Conservation (phyloP, 2,113 vertebrate genomes). For the Podocnemis expansa region DNA sequence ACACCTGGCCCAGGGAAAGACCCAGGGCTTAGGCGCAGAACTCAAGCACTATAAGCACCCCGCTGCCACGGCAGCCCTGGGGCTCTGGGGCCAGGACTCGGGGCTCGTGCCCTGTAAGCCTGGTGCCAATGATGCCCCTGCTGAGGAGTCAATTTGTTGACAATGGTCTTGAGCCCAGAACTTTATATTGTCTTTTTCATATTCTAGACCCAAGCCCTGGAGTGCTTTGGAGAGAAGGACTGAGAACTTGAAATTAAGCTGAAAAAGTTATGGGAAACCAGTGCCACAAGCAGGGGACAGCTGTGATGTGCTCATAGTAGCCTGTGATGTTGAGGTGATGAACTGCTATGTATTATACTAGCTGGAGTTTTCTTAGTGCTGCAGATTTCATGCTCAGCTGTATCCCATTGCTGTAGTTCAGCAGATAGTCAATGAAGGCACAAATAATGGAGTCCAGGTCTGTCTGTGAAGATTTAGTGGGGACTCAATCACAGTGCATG, state of each 20-base stretch:
- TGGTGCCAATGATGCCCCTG: too few species aligned
- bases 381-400: neutral
- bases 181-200: neutral
- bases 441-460: neutral
- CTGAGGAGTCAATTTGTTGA: too few species aligned
- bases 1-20: too few species aligned
- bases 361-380: neutral
- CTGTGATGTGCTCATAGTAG: neutral
- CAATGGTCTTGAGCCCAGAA: neutral
- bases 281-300: neutral
- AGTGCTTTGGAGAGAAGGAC: neutral
- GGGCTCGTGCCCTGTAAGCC: too few species aligned
- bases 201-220: neutral
- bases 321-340: neutral
- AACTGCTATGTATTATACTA: neutral
- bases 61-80: too few species aligned
- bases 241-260: neutral
- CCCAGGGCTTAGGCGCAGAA: too few species aligned
- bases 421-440: neutral
- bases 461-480: neutral
- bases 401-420: neutral
- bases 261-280: neutral
- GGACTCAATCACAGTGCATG: too few species aligned
- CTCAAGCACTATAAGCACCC: too few species aligned
- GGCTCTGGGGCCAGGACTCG: too few species aligned